Base-by-base conservation (phyloP, 2,113 vertebrate genomes). In the Mobula hypostoma region DNA sequence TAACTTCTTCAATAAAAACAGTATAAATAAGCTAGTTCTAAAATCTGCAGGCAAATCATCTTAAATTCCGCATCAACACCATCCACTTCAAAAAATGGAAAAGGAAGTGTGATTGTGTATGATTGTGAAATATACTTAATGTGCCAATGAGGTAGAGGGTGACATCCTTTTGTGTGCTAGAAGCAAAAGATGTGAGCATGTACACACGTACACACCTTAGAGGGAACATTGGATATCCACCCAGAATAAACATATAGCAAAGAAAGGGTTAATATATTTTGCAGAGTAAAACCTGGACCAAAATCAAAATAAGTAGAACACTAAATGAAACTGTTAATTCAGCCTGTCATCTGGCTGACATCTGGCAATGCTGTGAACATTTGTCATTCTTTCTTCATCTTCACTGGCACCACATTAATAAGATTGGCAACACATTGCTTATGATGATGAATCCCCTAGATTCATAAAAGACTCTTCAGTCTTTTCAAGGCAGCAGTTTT, bases 301-400 rank as follows among this genome's bases (percentile, higher is more conserved):
- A 90, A 90, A 32, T 90, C 61, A 90, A 68, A 66, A 19, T 90
- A 90, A 90, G 66, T 7, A 66, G 85, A n/a, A 19, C n/a, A 7
- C 7, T 32, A 66, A 68, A 90, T 90, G 85, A 68, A 29, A 66
- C 29, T 66, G 85, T 88, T 66, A 66, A 66, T 90, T 90, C 15
- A n/a, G 85, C 29, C 14, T 66, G 58, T 88, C 83, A 87, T 87
- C 85, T 88, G 85, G 12, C 61, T 90, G 85, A 66, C 85, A 66
- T 90, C 85, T 90, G 83, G 61, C 29, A n/a, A 32, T 2, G 61
- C 85, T 32, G 29, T 90, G 27, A 63, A 19, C 61, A 90, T 90
- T 90, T 32, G n/a, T 68, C 85, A 90, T 17, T 68, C 85, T 90
- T 90, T 90, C 29, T 32, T 90, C 85, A 90, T 66, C 61, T 90